phyloP scores from a whole-genome alignment of 2,797 vertebrate genomes.

The Schizopygopsis pylzovi region DNA sequence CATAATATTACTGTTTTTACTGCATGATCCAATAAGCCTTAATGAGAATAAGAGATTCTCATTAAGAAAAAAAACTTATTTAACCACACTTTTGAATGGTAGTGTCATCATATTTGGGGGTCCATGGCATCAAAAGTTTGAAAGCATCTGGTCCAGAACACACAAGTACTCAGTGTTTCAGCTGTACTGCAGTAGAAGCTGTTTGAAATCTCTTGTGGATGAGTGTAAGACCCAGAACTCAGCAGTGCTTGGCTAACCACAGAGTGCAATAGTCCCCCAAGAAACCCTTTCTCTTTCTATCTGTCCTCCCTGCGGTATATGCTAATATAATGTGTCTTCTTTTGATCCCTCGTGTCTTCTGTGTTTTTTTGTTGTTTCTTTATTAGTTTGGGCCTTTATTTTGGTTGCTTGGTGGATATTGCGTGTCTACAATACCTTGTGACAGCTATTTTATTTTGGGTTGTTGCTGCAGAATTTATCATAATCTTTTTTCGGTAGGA shows the following conservation, averaged over 20 bases:
- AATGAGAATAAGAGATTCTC: too few relatives aligned
- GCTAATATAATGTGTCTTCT: not conserved
- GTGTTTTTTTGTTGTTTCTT: not conserved
- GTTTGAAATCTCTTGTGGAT: not conserved
- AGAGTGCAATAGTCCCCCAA: not conserved
- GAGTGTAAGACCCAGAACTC: slow-evolving; percentile 9
- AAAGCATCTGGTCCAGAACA: not conserved
- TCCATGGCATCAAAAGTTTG: not conserved
- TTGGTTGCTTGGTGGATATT: not conserved
- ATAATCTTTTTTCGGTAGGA: not conserved
- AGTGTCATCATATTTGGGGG: not conserved
- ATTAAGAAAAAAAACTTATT: not conserved
- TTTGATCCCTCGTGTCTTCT: not conserved
- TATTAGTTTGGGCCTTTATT: not conserved
- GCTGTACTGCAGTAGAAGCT: not conserved
- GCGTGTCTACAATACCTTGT: not conserved
- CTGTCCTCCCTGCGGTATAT: not conserved
- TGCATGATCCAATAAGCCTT: not conserved
- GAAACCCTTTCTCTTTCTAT: not conserved
- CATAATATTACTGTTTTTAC: not conserved
- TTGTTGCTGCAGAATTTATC: not conserved
- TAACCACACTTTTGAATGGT: not conserved
- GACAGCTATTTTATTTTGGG: not conserved
- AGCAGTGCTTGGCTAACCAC: slow-evolving; percentile 1
- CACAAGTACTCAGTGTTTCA: not conserved